A percentile compares a stretch with the other conserved stretches of the same genome.
These are phyloP conservation scores for Diplazon laetatorius DNA, from an alignment of 2,888 invertebrate genomes.

Conservation along the genomic window DNA sequence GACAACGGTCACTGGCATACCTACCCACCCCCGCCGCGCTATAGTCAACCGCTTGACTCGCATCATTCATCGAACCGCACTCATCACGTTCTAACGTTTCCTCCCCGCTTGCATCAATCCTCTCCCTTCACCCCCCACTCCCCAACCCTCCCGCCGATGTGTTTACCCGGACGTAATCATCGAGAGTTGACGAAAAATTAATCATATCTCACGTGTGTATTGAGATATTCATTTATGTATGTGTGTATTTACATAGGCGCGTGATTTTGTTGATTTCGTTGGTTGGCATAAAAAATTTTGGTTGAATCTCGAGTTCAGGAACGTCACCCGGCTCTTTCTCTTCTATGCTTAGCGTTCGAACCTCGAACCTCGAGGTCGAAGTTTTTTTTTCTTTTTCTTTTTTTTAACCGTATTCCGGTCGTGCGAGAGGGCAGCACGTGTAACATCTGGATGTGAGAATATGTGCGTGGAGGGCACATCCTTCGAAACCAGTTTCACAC, in stretches of 20 bases:
- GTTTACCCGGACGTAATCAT: too few relatives aligned
- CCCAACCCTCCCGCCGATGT: conserved; percentile 39
- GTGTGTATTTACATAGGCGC: too few relatives aligned
- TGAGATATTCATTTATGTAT: not conserved
- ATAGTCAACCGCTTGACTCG: conserved; percentile 36
- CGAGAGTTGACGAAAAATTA: conserved; percentile 53
- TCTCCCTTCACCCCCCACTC: not conserved
- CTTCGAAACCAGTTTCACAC: conserved; percentile 80
- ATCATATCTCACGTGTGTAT: not conserved
- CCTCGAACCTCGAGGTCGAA: conserved; percentile 70
- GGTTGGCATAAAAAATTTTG: too few relatives aligned
- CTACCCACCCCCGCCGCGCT: not conserved
- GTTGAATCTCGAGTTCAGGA: too few relatives aligned
- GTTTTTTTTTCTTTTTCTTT: too few relatives aligned
- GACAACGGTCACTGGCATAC: conserved; percentile 44
- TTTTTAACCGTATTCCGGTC: conserved; percentile 72
- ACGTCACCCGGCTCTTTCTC: conserved; percentile 40
- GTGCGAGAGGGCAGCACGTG: conserved; percentile 40
- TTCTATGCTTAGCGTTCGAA: conserved; percentile 54
- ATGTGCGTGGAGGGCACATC: conserved; percentile 77
- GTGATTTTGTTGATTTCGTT: not conserved
- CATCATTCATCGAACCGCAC: conserved; percentile 38
- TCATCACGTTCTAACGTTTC: conserved; percentile 15
- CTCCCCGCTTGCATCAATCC: conserved; percentile 2
- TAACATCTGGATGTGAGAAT: conserved; percentile 57